Conservation (phyloP, 2,797 vertebrate species). For the Pantherophis vulpinus region DNA sequence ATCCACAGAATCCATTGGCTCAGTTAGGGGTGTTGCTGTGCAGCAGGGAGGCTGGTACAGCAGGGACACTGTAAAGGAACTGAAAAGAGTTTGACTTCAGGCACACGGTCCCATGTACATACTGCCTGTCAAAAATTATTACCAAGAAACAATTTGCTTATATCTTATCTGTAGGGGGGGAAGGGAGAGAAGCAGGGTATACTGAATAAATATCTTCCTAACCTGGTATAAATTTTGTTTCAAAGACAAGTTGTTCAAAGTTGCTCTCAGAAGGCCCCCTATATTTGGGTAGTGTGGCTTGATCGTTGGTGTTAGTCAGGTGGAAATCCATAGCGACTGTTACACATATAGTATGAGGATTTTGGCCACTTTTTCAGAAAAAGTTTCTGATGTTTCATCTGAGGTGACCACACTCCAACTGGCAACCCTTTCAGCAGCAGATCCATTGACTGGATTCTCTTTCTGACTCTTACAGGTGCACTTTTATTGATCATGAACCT, state of each 20-base stretch:
- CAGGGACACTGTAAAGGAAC: background rate
- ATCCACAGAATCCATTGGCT: background rate
- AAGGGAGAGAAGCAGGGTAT: background rate
- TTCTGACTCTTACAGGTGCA: background rate
- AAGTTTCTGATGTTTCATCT: background rate
- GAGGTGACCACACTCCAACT: background rate
- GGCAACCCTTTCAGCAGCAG: background rate
- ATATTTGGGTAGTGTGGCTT: background rate
- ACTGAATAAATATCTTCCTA: background rate
- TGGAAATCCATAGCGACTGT: background rate
- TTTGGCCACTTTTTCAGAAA: background rate
- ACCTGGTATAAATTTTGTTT: background rate
- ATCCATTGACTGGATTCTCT: background rate
- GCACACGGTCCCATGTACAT: background rate
- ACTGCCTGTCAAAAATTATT: background rate
- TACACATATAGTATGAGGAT: background rate
- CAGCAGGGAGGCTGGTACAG: background rate
- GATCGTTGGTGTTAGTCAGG: background rate
- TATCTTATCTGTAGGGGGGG: background rate
- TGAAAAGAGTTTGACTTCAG: background rate
- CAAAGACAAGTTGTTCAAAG: background rate
- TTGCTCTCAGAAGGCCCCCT: background rate
- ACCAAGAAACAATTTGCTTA: background rate
- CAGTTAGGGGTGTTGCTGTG: background rate
- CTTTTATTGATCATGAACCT: slow-evolving; percentile 25